Percentiles rank a stretch among this genome's conserved stretches.
These are phyloP conservation scores for Danio albolineatus DNA, from an alignment of 2,797 vertebrate species.

Conservation along the genomic window DNA sequence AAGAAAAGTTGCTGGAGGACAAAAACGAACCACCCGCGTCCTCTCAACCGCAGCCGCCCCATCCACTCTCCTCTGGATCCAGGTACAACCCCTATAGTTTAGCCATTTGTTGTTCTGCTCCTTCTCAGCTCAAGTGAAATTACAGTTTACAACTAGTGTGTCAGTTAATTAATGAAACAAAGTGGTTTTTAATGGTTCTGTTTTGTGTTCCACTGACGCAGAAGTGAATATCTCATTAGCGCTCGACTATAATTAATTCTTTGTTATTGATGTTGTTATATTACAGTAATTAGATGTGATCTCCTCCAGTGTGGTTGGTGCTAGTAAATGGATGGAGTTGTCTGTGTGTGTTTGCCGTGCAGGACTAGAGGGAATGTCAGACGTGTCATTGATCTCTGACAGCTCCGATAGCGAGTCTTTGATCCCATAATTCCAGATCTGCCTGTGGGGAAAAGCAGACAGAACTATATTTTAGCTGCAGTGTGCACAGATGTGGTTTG, in stretches of 20 bases:
- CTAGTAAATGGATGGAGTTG: constrained; percentile 25
- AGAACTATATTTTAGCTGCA: not conserved
- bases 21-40: constrained; percentile 13
- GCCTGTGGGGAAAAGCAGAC: constrained; percentile 17
- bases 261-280: constrained; percentile 42
- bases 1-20: constrained; percentile 67
- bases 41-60: constrained; percentile 24
- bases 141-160: not conserved
- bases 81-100: constrained; percentile 69
- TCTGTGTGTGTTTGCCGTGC: constrained; percentile 36
- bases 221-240: constrained; percentile 25
- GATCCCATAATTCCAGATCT: constrained; percentile 37
- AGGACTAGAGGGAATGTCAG: constrained; percentile 29
- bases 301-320: constrained; percentile 29
- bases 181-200: constrained; percentile 33
- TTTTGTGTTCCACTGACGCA: constrained; percentile 21
- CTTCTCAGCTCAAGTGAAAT: constrained; percentile 1
- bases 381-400: constrained; percentile 57
- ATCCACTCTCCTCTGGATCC: constrained; percentile 66
- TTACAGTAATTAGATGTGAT: constrained; percentile 46
- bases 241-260: constrained; percentile 33
- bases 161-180: constrained; percentile 39
- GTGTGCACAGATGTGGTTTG: not conserved
- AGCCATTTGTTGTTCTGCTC: not conserved
- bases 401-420: constrained; percentile 50